Evolutionary conservation across 1,140 invertebrate species (phyloP).

Genomic region (Solenopsis fugax): DNA sequence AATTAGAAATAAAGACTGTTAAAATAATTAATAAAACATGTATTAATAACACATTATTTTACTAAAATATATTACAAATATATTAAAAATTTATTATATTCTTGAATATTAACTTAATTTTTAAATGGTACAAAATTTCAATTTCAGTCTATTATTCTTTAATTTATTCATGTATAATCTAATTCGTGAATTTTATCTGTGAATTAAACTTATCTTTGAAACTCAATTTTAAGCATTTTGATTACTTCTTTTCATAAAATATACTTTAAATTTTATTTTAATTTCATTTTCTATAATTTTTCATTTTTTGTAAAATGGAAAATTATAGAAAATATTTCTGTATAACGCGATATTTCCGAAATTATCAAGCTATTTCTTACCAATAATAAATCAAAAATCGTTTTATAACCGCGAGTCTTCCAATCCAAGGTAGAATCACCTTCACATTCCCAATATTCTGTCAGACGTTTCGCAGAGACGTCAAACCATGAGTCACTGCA

Average conservation of each 20-base stretch:
- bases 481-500: slow-evolving; percentile 88
- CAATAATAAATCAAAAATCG: slow-evolving; percentile 88
- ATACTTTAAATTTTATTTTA: no score
- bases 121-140: neutral
- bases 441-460: slow-evolving; percentile 88
- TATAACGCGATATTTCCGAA: neutral
- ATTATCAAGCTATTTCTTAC: slow-evolving; percentile 79
- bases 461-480: slow-evolving; percentile 87
- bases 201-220: neutral
- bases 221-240: neutral
- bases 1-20: neutral
- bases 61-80: neutral
- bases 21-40: neutral
- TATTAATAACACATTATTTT: slow-evolving; percentile 7
- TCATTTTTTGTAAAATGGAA: slow-evolving; percentile 2
- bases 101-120: neutral
- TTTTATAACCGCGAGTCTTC: slow-evolving; percentile 88
- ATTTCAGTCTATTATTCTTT: neutral
- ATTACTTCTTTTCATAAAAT: neutral
- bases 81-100: slow-evolving; percentile 16
- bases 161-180: neutral
- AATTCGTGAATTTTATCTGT: neutral
- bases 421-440: slow-evolving; percentile 88
- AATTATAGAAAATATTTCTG: neutral
- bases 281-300: no score